Conservation (phyloP, 1,140 invertebrate genomes). For the Heliconius congener region DNA sequence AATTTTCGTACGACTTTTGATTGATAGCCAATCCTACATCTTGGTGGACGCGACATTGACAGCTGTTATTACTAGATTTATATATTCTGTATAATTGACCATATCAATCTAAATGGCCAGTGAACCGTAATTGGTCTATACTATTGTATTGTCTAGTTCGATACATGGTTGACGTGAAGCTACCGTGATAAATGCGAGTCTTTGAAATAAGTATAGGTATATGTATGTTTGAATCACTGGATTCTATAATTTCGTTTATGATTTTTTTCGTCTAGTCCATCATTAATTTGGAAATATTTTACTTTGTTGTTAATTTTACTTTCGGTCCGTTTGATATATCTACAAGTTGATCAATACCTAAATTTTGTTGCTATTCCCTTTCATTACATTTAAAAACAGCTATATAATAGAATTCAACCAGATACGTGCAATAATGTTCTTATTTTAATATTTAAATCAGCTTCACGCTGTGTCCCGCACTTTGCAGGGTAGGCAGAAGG, state of each 20-base stretch:
- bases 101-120: constrained; percentile 57
- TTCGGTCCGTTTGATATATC: too few relatives aligned
- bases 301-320: too few relatives aligned
- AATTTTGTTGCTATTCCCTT: too few relatives aligned
- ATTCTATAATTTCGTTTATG: neutral
- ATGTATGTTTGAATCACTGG: neutral
- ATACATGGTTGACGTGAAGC: constrained; percentile 25
- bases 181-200: constrained; percentile 36
- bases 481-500: too few relatives aligned
- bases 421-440: too few relatives aligned
- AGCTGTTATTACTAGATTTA: constrained; percentile 61
- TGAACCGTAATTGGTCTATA: constrained; percentile 38
- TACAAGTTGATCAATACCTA: too few relatives aligned
- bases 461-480: too few relatives aligned
- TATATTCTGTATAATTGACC: constrained; percentile 43
- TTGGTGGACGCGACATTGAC: constrained; percentile 67
- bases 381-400: too few relatives aligned
- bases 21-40: constrained; percentile 72
- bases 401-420: too few relatives aligned
- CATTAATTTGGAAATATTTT: too few relatives aligned
- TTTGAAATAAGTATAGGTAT: neutral
- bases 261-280: neutral
- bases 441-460: too few relatives aligned
- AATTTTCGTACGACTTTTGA: constrained; percentile 71
- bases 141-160: constrained; percentile 42